Evolutionary conservation across 2,888 invertebrate genomes (phyloP).

Genomic region (Uropetala carovei): DNA sequence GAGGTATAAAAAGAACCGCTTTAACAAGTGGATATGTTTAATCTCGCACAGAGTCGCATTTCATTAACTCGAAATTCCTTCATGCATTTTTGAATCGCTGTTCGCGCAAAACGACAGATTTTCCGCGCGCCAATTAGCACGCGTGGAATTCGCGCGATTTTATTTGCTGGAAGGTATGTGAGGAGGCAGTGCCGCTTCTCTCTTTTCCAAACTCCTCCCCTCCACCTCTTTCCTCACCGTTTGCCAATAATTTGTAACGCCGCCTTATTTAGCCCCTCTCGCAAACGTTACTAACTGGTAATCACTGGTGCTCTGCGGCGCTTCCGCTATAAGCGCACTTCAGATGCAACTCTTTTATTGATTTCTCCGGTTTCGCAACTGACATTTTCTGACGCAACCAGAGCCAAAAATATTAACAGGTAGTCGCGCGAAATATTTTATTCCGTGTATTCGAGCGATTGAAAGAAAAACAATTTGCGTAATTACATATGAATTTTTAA

Average conservation of each 20-base stretch:
- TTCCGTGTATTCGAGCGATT: not conserved
- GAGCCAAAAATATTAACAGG: not conserved
- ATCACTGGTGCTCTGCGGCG: not conserved
- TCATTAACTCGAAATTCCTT: not conserved
- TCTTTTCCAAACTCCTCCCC: not conserved
- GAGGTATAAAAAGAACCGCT: not conserved
- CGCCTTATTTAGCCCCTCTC: not conserved
- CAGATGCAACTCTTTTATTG: not conserved
- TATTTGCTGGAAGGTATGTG: not conserved
- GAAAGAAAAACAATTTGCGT: no score
- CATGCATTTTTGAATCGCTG: not conserved
- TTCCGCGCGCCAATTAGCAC: not conserved
- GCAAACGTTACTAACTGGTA: constrained; percentile 22
- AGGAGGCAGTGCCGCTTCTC: not conserved
- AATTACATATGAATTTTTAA: no score
- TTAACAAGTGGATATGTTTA: not conserved
- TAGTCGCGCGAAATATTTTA: no score
- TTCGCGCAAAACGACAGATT: not conserved
- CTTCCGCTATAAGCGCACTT: not conserved
- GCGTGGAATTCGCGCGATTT: not conserved
- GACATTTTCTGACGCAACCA: not conserved
- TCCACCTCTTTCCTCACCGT: not conserved
- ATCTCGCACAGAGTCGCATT: not conserved
- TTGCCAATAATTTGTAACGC: not conserved
- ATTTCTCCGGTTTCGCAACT: not conserved